Percentiles rank a stretch among this genome's conserved stretches.
These are phyloP conservation scores for Cepaea nemoralis DNA, from an alignment of 1,140 invertebrate genomes.

Conservation along the genomic window DNA sequence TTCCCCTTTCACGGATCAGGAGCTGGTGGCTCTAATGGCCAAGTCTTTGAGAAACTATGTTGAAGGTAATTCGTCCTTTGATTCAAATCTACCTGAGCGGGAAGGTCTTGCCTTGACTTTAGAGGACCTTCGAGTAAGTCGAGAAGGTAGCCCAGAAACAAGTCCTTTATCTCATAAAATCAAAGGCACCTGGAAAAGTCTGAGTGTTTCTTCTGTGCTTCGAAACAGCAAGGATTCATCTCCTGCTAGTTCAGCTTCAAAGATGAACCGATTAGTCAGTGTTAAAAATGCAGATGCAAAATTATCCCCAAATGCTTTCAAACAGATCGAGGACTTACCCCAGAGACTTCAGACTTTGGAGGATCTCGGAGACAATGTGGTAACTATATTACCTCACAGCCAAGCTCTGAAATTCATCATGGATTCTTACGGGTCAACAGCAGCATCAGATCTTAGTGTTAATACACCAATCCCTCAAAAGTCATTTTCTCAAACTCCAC, in stretches of 20 bases:
- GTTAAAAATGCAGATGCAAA: slow-evolving; percentile 1
- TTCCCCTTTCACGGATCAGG: slow-evolving; percentile 38
- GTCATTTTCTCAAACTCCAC: background rate
- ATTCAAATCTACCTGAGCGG: slow-evolving; percentile 13
- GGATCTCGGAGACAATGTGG: background rate
- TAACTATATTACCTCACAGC: background rate
- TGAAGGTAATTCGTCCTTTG: background rate
- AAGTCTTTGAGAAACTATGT: slow-evolving; percentile 30
- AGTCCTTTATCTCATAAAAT: background rate
- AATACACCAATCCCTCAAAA: background rate
- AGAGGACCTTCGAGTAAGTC: slow-evolving; percentile 20
- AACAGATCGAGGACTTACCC: slow-evolving; percentile 5
- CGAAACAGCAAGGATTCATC: slow-evolving; percentile 29
- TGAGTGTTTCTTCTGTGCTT: slow-evolving; percentile 24
- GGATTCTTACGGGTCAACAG: slow-evolving; percentile 14
- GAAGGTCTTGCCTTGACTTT: slow-evolving; percentile 38
- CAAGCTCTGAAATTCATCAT: slow-evolving; percentile 33
- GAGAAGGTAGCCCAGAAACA: slow-evolving; percentile 3
- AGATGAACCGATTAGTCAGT: slow-evolving; percentile 19
- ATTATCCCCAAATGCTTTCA: slow-evolving; percentile 38
- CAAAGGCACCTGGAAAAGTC: background rate
- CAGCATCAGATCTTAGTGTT: background rate
- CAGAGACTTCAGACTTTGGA: background rate
- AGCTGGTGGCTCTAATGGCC: slow-evolving; percentile 35
- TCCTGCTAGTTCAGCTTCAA: slow-evolving; percentile 38